phyloP scores from a whole-genome alignment of 2,113 vertebrate species.

The Tyrannus savana region DNA sequence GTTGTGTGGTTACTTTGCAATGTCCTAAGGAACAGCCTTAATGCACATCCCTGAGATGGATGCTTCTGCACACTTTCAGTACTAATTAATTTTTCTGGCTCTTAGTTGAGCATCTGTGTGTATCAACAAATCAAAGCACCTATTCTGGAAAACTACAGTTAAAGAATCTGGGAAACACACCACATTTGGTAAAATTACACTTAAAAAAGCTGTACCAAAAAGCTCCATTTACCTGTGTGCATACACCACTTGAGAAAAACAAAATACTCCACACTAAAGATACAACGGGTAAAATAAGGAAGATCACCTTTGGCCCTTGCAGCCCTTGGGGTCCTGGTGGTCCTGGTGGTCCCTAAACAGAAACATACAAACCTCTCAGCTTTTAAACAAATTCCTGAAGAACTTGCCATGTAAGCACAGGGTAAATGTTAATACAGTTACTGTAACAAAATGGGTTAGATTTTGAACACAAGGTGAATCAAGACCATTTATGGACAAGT shows the following conservation, averaged over 20 bases:
- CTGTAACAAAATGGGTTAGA: background rate
- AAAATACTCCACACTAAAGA: background rate
- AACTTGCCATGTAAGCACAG: background rate
- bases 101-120: background rate
- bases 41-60: accelerated
- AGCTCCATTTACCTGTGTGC: background rate
- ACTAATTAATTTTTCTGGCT: background rate
- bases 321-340: slow-evolving; percentile 85
- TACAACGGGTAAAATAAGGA: background rate
- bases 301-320: slow-evolving; percentile 88
- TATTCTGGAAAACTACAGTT: background rate
- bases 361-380: slow-evolving; percentile 6
- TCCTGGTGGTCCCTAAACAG: slow-evolving; percentile 89
- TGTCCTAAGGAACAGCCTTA: background rate
- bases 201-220: background rate
- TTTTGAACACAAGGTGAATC: background rate
- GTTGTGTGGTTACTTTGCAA: background rate
- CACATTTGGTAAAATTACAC: background rate
- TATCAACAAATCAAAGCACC: background rate
- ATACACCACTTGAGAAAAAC: background rate
- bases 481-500: background rate
- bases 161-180: background rate
- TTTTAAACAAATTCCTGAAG: background rate
- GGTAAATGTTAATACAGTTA: background rate
- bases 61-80: background rate